phyloP scores from a whole-genome alignment of 2,113 vertebrate species.

The Microcebus tavaratra region DNA sequence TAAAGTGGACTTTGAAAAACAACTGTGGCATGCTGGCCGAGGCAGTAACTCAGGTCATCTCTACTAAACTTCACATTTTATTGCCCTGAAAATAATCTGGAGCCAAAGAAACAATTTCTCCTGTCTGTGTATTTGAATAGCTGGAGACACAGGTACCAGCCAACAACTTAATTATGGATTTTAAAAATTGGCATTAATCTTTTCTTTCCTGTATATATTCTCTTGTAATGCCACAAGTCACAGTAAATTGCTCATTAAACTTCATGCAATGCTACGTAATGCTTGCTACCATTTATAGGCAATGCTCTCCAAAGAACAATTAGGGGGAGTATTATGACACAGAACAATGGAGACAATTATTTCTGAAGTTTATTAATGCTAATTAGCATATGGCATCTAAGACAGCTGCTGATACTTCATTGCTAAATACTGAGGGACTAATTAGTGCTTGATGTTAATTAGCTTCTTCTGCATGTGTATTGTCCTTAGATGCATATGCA shows the following conservation, averaged over 20 bases:
- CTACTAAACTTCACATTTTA: conserved; percentile 40
- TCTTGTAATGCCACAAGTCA: conserved; percentile 79
- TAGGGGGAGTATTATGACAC: conserved; percentile 88
- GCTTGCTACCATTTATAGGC: conserved; percentile 85
- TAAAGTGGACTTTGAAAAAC: background rate
- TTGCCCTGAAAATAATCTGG: background rate
- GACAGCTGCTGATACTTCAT: conserved; percentile 91
- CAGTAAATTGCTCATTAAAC: conserved; percentile 87
- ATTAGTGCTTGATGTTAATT: conserved; percentile 91
- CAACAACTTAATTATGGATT: conserved; percentile 76
- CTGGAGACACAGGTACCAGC: conserved; percentile 50
- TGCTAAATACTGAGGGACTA: conserved; percentile 91
- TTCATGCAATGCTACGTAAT: conserved; percentile 80
- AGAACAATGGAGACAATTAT: conserved; percentile 91
- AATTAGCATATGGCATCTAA: conserved; percentile 91
- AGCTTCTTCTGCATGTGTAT: conserved; percentile 83
- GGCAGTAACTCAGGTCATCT: background rate
- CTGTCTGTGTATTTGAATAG: conserved; percentile 60
- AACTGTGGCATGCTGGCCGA: background rate
- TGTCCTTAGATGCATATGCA: conserved; percentile 81
- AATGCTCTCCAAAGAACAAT: conserved; percentile 87
- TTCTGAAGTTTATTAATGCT: conserved; percentile 92
- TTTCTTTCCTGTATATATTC: conserved; percentile 70
- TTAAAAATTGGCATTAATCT: conserved; percentile 74
- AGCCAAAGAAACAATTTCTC: background rate